Conservation (phyloP, 1,140 invertebrate species). For the Drosophila repleta region DNA sequence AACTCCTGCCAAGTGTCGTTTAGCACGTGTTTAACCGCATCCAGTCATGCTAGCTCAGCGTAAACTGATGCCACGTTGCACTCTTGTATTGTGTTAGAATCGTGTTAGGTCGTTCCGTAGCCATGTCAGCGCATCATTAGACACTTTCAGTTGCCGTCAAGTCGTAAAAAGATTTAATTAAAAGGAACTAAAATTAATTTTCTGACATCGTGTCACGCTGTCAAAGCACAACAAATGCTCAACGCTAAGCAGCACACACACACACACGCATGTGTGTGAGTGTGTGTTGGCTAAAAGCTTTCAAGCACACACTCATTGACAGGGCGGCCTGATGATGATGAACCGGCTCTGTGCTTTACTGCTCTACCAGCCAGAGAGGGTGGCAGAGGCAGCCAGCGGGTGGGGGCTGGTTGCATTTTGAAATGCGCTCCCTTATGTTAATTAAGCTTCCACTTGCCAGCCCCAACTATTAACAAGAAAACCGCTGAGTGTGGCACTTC, state of each 20-base stretch:
- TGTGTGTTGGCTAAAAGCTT: slow-evolving; percentile 63
- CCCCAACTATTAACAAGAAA: slow-evolving; percentile 75
- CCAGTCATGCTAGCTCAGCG: neutral
- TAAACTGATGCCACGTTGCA: neutral
- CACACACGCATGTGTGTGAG: slow-evolving; percentile 22
- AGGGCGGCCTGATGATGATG: neutral
- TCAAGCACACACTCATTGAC: slow-evolving; percentile 56
- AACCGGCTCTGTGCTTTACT: neutral
- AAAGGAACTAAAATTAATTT: no score
- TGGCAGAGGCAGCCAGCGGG: neutral
- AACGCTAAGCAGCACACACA: neutral
- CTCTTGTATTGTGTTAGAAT: neutral
- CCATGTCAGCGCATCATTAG: neutral
- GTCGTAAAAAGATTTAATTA: no score
- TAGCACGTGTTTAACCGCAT: neutral
- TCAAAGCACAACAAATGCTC: neutral
- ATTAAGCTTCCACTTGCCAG: slow-evolving; percentile 75
- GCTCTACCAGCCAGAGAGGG: neutral
- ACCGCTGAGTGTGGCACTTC: slow-evolving; percentile 55
- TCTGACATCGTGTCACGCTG: no score
- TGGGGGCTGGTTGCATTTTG: slow-evolving; percentile 18
- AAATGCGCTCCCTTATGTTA: slow-evolving; percentile 68
- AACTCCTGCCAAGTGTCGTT: neutral
- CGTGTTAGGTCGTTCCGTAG: neutral
- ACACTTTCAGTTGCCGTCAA: no score